Base-by-base conservation (phyloP, 2,797 vertebrate species). In the Acipenser ruthenus region DNA sequence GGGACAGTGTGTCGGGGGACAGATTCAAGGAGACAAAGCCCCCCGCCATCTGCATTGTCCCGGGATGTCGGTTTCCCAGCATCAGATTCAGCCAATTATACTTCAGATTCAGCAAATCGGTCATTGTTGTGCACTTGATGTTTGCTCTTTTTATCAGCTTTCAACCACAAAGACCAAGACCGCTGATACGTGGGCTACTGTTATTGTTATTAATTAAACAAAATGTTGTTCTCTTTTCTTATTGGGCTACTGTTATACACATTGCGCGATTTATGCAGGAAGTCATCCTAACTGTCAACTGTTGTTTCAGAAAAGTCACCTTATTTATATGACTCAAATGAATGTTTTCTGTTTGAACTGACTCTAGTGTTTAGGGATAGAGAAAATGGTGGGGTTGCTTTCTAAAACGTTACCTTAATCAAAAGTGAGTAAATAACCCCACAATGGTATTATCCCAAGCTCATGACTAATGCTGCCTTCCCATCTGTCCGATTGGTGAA, bases 1-100 rank as follows among this genome's bases (percentile, higher is more conserved):
- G 84, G 75, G 75, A 80, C 68, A 73, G 79, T 78, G 78, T 75
- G 67, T 76, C 76, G 68, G 76, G 65, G 65, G 67, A 74, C 72
- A 67, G 81, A 83, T 81, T 81, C 78, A 77, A 70, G 79, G 80
- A 75, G 73, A 58, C 65, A 75, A 56, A 49, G 52, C 65, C 67
- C 68, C 51, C n/a, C 23, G 73, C 72, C 66, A 37, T 10, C 12
- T 60, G 37, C 63, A 13, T 68, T 52, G 60, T 72, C 62, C 9
- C 47, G 71, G 75, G 63, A 73, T 77, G 75, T 79, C 74, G 72
- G 69, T 49, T 68, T 62, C 76, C 70, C 77, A 72, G 72, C 72
- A 75, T 71, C 50, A 67, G 70, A 55, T 9, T 3, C 52, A 55
- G 52, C n/a, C 52, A 55, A 6, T n/a, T 3, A 37, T 37, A 37